phyloP scores from a whole-genome alignment of 2,888 invertebrate genomes.

The Maniola hyperantus region DNA sequence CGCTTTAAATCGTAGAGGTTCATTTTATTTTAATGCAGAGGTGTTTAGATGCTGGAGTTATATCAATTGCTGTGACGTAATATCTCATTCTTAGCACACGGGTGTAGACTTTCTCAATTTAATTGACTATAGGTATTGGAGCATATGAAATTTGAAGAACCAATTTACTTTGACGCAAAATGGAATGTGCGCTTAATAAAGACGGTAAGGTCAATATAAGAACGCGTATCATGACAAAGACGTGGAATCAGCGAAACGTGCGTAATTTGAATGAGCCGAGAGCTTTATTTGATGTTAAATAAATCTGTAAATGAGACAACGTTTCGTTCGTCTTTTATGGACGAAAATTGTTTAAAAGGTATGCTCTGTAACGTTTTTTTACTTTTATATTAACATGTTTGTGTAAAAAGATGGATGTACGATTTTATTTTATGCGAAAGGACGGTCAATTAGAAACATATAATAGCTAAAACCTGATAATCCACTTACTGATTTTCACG shows the following conservation, averaged over 20 bases:
- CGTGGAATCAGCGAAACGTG: slow-evolving; percentile 36
- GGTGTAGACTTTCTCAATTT: no score
- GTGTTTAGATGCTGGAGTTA: no score
- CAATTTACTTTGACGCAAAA: slow-evolving; percentile 43
- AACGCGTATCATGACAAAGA: slow-evolving; percentile 38
- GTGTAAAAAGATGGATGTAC: not conserved
- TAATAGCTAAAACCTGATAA: no score
- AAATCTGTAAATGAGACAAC: slow-evolving; percentile 15
- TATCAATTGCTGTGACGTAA: no score
- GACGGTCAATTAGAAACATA: no score
- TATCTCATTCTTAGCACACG: no score
- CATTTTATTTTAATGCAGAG: no score
- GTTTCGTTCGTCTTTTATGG: slow-evolving; percentile 12
- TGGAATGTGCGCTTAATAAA: slow-evolving; percentile 40
- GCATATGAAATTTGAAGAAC: slow-evolving; percentile 42
- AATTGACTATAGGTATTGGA: slow-evolving; percentile 28
- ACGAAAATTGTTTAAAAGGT: slow-evolving; percentile 6
- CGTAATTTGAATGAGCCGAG: slow-evolving; percentile 39
- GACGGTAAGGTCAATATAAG: slow-evolving; percentile 41
- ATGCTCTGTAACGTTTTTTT: not conserved
- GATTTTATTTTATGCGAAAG: no score
- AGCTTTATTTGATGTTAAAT: slow-evolving; percentile 31
- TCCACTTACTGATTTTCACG: no score
- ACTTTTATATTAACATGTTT: not conserved
- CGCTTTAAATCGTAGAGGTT: no score